These are phyloP conservation scores for Scytalopus superciliaris DNA, from an alignment of 2,113 vertebrate genomes.

Conservation along the genomic window DNA sequence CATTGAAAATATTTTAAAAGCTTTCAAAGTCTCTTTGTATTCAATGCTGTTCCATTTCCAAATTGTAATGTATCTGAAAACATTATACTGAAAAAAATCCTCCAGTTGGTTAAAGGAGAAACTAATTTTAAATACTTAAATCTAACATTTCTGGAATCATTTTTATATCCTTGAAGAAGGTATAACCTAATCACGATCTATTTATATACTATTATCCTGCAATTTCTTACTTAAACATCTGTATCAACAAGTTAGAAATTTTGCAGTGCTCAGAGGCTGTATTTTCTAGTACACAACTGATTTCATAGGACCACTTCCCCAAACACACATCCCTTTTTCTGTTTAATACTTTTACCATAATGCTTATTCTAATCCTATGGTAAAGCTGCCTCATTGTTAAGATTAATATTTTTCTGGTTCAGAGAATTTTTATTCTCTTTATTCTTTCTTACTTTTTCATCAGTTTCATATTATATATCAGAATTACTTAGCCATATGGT, in stretches of 20 bases:
- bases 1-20: neutral
- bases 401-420: neutral
- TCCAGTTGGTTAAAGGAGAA: neutral
- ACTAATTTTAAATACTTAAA: neutral
- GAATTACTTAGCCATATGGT: slow-evolving; percentile 36
- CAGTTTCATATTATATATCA: slow-evolving; percentile 11
- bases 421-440: neutral
- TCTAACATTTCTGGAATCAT: neutral
- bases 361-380: neutral
- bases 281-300: neutral
- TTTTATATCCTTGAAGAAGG: neutral
- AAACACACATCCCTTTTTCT: neutral
- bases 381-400: neutral
- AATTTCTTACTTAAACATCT: neutral
- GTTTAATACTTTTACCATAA: neutral
- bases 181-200: neutral
- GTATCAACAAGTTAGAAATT: neutral
- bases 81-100: neutral
- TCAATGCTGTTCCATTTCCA: neutral
- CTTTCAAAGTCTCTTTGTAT: neutral
- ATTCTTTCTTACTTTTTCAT: slow-evolving; percentile 36
- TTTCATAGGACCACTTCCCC: neutral
- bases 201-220: neutral
- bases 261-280: neutral
- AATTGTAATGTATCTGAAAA: neutral